Conservation (phyloP, 2,888 invertebrate species). For the Pseudeuparius sepicola region DNA sequence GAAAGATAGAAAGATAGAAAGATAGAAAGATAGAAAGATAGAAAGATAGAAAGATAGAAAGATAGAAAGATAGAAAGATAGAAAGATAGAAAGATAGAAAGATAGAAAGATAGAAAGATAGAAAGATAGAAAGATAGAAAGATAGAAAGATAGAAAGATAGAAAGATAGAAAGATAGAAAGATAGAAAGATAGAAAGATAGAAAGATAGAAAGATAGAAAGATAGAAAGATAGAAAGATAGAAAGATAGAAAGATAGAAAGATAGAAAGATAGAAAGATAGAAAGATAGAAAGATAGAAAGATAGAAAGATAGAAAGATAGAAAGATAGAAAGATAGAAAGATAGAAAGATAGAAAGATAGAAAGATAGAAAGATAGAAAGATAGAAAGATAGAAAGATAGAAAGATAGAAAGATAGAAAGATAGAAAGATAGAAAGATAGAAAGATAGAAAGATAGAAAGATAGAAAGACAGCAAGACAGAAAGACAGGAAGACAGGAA, state of each 20-base stretch:
- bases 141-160: conserved; percentile 4
- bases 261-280: conserved; percentile 14
- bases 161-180: conserved; percentile 5
- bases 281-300: conserved; percentile 15
- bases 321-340: conserved; percentile 15
- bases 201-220: conserved; percentile 12
- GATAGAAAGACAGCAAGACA: conserved; percentile 14
- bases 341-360: conserved; percentile 13
- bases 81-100: conserved; percentile 5
- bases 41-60: conserved; percentile 5
- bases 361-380: conserved; percentile 14
- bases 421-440: conserved; percentile 14
- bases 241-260: conserved; percentile 15
- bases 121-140: conserved; percentile 6
- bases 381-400: conserved; percentile 14
- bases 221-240: conserved; percentile 10
- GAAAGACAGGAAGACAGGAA: conserved; percentile 14
- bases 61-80: not conserved
- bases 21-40: conserved; percentile 4
- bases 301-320: conserved; percentile 13
- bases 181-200: conserved; percentile 4
- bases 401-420: conserved; percentile 14
- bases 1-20: conserved; percentile 8
- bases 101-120: conserved; percentile 3
- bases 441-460: conserved; percentile 14